Percentiles rank a stretch among this genome's conserved stretches.
Evolutionary conservation across 2,888 invertebrate genomes (phyloP).

Genomic region (Synanthedon myopaeformis): DNA sequence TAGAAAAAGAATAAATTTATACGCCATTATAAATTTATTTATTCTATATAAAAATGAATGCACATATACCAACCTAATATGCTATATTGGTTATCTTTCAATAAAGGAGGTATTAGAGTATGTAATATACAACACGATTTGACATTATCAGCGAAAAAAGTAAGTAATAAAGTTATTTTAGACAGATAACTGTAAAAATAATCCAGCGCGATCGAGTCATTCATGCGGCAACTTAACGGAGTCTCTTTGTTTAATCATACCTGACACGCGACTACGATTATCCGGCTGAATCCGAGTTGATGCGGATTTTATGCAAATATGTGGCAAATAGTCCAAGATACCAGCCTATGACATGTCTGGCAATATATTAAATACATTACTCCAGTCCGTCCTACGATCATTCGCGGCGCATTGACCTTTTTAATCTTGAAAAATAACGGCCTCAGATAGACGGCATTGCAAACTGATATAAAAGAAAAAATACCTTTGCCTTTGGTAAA

Average conservation of each 20-base stretch:
- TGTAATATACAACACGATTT: no score
- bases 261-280: constrained; percentile 8
- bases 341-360: constrained; percentile 21
- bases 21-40: no score
- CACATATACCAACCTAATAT: no score
- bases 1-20: no score
- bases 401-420: constrained; percentile 54
- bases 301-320: constrained; percentile 26
- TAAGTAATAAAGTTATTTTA: constrained; percentile 27
- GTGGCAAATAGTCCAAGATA: constrained; percentile 16
- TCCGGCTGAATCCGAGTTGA: constrained; percentile 21
- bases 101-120: no score
- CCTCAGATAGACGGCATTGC: constrained; percentile 16
- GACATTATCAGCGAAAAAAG: constrained; percentile 5
- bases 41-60: no score
- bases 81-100: no score
- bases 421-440: constrained; percentile 65
- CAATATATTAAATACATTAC: constrained; percentile 12
- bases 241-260: constrained; percentile 13
- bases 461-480: no score
- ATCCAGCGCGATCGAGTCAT: constrained; percentile 25
- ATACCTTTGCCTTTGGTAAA: no score
- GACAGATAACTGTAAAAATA: constrained; percentile 29
- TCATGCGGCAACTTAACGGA: constrained; percentile 42
- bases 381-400: constrained; percentile 29